Percentiles rank a stretch among this genome's conserved stretches.
Evolutionary conservation across 2,797 vertebrate species (phyloP).

Genomic region (Micropoecilia bifurca): DNA sequence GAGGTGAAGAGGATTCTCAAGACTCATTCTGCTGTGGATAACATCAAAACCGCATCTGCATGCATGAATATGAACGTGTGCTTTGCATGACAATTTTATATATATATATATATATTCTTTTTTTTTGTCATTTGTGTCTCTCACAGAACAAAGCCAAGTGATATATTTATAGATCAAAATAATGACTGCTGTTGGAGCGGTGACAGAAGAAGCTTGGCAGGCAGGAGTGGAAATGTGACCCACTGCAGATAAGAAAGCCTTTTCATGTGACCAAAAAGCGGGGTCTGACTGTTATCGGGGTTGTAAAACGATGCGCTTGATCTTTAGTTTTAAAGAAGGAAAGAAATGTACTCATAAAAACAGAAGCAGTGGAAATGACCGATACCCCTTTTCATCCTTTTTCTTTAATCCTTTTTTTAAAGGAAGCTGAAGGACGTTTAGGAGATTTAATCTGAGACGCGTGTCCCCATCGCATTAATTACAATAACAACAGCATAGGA

Average conservation of each 20-base stretch:
- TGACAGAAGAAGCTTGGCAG: constrained; percentile 61
- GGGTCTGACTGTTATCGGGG: constrained; percentile 35
- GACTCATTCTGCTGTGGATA: constrained; percentile 25
- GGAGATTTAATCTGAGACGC: not conserved
- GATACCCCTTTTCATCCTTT: not conserved
- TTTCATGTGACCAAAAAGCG: constrained; percentile 24
- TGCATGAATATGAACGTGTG: constrained; percentile 25
- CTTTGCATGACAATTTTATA: constrained; percentile 16
- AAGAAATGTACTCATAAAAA: constrained; percentile 5
- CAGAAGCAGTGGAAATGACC: not conserved
- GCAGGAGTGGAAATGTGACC: constrained; percentile 54
- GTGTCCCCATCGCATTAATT: not conserved
- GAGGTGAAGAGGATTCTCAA: constrained; percentile 30
- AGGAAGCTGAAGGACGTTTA: not conserved
- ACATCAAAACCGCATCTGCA: constrained; percentile 18
- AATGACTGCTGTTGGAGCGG: constrained; percentile 47
- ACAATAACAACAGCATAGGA: not conserved
- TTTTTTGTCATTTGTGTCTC: constrained; percentile 22
- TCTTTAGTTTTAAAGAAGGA: constrained; percentile 26
- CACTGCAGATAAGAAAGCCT: constrained; percentile 45
- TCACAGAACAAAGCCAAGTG: constrained; percentile 49
- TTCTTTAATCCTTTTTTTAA: too few species aligned
- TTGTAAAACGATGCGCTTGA: constrained; percentile 26
- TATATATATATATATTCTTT: not conserved
- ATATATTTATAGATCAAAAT: constrained; percentile 73